These are phyloP conservation scores for Montipora capricornis DNA, from an alignment of 64 coral and sea anemone species.

Conservation along the genomic window DNA sequence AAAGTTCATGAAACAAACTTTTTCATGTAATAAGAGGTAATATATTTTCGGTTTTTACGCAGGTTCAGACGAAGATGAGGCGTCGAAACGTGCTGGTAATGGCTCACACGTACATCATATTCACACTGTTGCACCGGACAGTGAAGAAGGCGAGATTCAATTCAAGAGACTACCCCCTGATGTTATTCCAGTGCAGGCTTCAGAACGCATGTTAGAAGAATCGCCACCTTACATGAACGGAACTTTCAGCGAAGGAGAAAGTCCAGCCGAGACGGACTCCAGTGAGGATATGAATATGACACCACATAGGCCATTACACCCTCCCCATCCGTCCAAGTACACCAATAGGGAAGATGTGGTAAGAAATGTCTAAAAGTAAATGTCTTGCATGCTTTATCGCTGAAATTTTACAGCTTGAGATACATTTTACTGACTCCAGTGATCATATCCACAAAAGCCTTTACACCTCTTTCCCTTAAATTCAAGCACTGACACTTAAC, in stretches of 20 bases:
- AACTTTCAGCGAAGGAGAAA: constrained; percentile 39
- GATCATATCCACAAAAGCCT: too few species aligned
- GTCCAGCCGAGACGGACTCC: constrained; percentile 76
- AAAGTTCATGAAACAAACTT: too few species aligned
- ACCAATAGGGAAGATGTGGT: constrained; percentile 85
- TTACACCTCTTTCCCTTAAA: too few species aligned
- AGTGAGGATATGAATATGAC: constrained; percentile 92
- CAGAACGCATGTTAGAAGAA: constrained; percentile 5
- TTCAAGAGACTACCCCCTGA: constrained; percentile 42
- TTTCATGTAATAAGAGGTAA: too few species aligned
- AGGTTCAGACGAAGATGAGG: constrained; percentile 38
- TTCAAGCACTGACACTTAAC: too few species aligned
- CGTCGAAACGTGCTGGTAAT: background rate
- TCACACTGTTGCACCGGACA: constrained; percentile 10
- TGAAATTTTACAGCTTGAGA: background rate
- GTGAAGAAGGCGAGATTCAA: constrained; percentile 22
- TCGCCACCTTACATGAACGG: constrained; percentile 74
- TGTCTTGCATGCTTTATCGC: background rate
- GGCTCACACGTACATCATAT: background rate
- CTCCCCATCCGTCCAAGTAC: constrained; percentile 75
- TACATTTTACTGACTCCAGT: too few species aligned
- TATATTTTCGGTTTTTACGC: background rate
- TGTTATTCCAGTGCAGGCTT: constrained; percentile 12
- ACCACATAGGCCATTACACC: constrained; percentile 50
- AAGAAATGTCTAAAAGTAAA: background rate